Conservation (phyloP, 1,140 invertebrate species). For the Chironomus striatipennis region DNA sequence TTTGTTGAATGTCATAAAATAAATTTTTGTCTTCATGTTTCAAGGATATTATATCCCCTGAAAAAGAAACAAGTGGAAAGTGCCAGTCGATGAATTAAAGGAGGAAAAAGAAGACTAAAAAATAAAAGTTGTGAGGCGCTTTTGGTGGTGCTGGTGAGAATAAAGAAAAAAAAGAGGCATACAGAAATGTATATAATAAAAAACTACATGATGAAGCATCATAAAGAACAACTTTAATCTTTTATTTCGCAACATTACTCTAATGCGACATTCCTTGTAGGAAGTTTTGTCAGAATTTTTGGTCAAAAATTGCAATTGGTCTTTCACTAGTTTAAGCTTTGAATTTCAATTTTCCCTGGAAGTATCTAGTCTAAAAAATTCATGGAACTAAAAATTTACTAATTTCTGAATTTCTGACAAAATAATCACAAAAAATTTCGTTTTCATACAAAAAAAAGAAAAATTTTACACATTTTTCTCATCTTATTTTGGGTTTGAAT, state of each 20-base stretch:
- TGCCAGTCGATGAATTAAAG: not conserved
- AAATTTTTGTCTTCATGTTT: not conserved
- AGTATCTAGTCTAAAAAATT: too few species aligned
- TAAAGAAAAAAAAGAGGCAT: too few species aligned
- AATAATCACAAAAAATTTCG: too few species aligned
- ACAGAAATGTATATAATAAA: not conserved
- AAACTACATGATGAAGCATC: constrained; percentile 7
- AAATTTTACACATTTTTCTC: not conserved
- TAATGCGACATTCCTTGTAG: not conserved
- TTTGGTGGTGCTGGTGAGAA: too few species aligned
- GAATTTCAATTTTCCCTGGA: too few species aligned
- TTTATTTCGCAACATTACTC: constrained; percentile 11
- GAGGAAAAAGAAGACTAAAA: not conserved
- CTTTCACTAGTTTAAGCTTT: too few species aligned
- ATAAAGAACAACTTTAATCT: constrained; percentile 11
- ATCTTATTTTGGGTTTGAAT: not conserved
- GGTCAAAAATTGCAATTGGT: too few species aligned
- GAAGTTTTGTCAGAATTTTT: too few species aligned
- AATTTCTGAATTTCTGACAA: too few species aligned
- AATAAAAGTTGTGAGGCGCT: not conserved
- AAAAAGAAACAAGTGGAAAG: not conserved
- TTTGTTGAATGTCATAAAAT: not conserved
- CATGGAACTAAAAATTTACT: too few species aligned
- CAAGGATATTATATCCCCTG: not conserved
- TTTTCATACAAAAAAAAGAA: not conserved